Evolutionary conservation across 1,140 invertebrate genomes (phyloP).

Genomic region (Nomia melanderi): DNA sequence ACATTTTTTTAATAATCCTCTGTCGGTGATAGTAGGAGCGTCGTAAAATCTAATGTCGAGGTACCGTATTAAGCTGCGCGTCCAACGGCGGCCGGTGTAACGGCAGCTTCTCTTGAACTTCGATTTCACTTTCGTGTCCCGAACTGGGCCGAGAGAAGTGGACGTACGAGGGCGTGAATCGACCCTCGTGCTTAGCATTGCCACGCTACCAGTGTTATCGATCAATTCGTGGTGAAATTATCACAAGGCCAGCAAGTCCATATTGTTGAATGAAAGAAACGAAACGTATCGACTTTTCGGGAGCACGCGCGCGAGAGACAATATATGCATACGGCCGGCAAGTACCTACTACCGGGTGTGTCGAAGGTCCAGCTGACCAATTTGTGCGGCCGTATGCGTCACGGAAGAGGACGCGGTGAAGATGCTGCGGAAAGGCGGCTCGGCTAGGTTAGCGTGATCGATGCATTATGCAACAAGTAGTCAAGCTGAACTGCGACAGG

Average conservation of each 20-base stretch:
- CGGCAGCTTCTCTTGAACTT: background rate
- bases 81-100: background rate
- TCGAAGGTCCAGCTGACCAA: background rate
- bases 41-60: too few relatives aligned
- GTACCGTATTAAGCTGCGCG: too few relatives aligned
- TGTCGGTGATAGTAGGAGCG: too few relatives aligned
- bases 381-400: background rate
- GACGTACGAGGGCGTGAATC: conserved; percentile 9
- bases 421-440: conserved; percentile 8
- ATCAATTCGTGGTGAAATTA: conserved; percentile 50
- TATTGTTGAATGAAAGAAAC: conserved; percentile 54
- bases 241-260: conserved; percentile 37
- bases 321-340: too few relatives aligned
- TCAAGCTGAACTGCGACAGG: conserved; percentile 39
- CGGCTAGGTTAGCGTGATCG: conserved; percentile 38
- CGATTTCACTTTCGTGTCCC: conserved; percentile 1
- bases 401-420: background rate
- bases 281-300: conserved; percentile 26
- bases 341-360: conserved; percentile 12
- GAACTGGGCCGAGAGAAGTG: background rate
- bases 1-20: too few relatives aligned
- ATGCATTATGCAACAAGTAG: conserved; percentile 72
- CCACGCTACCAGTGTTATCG: conserved; percentile 42
- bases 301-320: too few relatives aligned
- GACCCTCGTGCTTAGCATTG: conserved; percentile 30